Conservation (phyloP, 2,888 invertebrate genomes). For the Hypselothyrea guttata region DNA sequence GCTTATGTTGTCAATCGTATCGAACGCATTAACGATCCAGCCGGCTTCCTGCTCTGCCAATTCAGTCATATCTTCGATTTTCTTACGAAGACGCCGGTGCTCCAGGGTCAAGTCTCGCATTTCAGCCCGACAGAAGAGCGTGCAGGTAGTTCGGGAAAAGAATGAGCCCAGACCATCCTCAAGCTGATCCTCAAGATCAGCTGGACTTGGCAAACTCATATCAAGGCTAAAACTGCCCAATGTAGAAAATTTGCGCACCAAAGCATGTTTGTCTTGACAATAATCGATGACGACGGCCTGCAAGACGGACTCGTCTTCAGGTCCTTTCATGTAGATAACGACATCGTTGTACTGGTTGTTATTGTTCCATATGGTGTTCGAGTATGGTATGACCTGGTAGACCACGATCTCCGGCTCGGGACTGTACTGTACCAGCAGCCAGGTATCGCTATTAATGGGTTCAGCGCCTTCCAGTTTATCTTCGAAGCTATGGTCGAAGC, state of each 20-base stretch:
- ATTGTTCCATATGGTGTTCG: conserved; percentile 60
- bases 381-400: conserved; percentile 60
- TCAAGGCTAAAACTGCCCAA: conserved; percentile 34
- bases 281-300: conserved; percentile 72
- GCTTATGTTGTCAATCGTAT: no score
- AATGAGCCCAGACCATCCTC: no score
- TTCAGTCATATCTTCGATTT: no score
- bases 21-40: no score
- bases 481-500: conserved; percentile 59
- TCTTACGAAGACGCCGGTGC: no score
- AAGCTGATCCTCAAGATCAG: no score
- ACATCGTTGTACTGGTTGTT: conserved; percentile 68
- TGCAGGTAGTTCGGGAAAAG: no score
- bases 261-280: conserved; percentile 32
- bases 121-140: no score
- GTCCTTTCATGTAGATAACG: conserved; percentile 64
- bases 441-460: conserved; percentile 48
- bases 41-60: no score
- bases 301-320: conserved; percentile 39
- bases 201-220: conserved; percentile 45
- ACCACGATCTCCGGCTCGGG: conserved; percentile 54
- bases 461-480: conserved; percentile 30
- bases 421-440: conserved; percentile 75
- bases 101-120: no score
- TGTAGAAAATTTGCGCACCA: conserved; percentile 44